A percentile compares a stretch with the other conserved stretches of the same genome.
phyloP scores from a whole-genome alignment of 2,113 vertebrate genomes.

The Platichthys stellatus region DNA sequence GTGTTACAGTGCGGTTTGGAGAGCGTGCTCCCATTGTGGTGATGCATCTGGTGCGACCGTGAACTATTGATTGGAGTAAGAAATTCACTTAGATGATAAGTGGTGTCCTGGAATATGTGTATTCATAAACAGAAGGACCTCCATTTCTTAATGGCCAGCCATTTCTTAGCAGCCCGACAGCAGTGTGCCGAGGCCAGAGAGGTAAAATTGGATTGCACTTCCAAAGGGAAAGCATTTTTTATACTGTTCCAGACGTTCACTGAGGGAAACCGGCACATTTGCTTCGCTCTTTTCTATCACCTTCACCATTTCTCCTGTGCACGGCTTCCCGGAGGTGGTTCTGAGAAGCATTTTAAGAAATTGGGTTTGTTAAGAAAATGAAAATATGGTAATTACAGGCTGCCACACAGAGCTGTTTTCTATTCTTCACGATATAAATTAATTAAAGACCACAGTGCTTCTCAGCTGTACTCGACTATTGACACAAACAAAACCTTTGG shows the following conservation, averaged over 20 bases:
- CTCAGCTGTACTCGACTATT: background rate
- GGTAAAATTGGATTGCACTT: slow-evolving; percentile 48
- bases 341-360: slow-evolving; percentile 30
- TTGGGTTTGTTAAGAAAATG: slow-evolving; percentile 9
- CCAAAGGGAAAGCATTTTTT: slow-evolving; percentile 22
- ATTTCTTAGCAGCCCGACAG: slow-evolving; percentile 36
- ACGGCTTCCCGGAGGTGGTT: slow-evolving; percentile 11
- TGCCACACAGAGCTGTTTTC: background rate
- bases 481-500: background rate
- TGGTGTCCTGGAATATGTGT: slow-evolving; percentile 56
- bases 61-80: slow-evolving; percentile 55
- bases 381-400: slow-evolving; percentile 10
- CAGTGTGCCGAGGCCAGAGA: slow-evolving; percentile 30
- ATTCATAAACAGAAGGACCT: slow-evolving; percentile 52
- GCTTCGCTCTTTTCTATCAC: slow-evolving; percentile 13
- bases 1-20: slow-evolving; percentile 30
- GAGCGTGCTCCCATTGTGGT: slow-evolving; percentile 38
- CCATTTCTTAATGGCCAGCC: slow-evolving; percentile 56
- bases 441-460: background rate
- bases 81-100: slow-evolving; percentile 60
- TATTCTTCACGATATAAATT: background rate
- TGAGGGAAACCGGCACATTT: slow-evolving; percentile 25
- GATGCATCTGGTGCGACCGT: slow-evolving; percentile 43
- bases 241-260: slow-evolving; percentile 5
- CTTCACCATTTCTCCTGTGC: slow-evolving; percentile 22